Base-by-base conservation (phyloP, 2,797 vertebrate species). In the Sebastes nivosus region DNA sequence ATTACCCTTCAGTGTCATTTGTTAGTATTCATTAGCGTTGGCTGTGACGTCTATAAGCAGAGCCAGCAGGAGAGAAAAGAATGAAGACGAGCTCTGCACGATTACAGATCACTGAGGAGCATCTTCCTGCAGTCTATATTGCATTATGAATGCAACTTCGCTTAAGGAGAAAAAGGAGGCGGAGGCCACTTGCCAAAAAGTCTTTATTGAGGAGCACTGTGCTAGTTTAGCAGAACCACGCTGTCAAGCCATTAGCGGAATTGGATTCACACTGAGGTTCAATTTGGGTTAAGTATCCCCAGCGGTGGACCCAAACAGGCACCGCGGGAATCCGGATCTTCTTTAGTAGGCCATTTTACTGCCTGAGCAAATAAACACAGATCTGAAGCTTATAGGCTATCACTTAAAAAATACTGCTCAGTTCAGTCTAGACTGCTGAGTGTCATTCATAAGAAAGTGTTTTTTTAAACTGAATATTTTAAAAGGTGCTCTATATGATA, bases 251-350 rank as follows among this genome's bases (percentile, higher is more conserved):
- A 93, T 95, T 92, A 94, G 69, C 87, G 80, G 78, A 92, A 88
- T 80, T 93, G 91, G 87, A 91, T 89, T 91, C 92, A 90, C 80
- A 85, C 89, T 64, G 81, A 90, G 88, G 93, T 93, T 91, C 87
- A 89, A 93, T 94, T 92, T 93, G 87, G 92, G 92, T 92, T 93
- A 93, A 93, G 82, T 89, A 93, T 93, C 73, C 93, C 92, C 91
- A 72, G 68, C n/a, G 82, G 92, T 92, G 66, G 69, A 86, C 38
- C 69, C 75, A 67, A 89, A 91, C 55, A 79, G 79, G 84, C 88
- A 77, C 42, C 6, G 38, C 14, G 63, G 84, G 80, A 84, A 84
- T 84, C 84, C 86, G 69, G 65, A 65, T 80, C 75, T 83, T 85
- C 72, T 92, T 93, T 91, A 92, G 82, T 81, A 87, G 91, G 89